Evolutionary conservation across 2,113 vertebrate genomes (phyloP).

Genomic region (Bambusicola thoracicus): DNA sequence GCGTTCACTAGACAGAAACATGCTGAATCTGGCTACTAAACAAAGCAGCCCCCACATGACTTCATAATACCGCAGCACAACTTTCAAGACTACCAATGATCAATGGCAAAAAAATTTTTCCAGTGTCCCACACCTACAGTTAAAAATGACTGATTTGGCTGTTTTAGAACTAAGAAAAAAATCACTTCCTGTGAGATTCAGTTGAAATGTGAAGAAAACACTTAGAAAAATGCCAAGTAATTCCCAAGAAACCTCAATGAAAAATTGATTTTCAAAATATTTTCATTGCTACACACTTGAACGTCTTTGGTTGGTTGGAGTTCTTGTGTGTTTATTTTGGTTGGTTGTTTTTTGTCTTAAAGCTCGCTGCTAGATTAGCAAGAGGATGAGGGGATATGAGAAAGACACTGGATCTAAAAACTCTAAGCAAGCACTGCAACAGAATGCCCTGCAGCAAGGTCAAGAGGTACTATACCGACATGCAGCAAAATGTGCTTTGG

Average conservation of each 20-base stretch:
- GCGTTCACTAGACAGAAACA: not conserved
- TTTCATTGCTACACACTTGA: not conserved
- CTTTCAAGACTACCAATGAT: not conserved
- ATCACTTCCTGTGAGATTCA: not conserved
- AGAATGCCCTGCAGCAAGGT: not conserved
- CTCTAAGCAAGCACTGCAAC: not conserved
- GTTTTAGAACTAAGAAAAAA: not conserved
- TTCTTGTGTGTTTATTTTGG: not conserved
- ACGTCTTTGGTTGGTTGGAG: fast-evolving
- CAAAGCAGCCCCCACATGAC: not conserved
- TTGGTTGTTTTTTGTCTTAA: not conserved
- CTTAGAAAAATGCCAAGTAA: not conserved
- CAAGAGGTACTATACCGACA: not conserved
- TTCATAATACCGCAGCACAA: fast-evolving
- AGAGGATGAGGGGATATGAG: not conserved
- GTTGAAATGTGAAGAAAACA: not conserved
- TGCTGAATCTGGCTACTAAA: not conserved
- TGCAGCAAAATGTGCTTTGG: not conserved
- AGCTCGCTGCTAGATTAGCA: not conserved
- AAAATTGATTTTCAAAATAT: not conserved
- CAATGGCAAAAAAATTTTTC: not conserved
- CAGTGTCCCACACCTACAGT: not conserved
- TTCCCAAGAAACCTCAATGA: not conserved
- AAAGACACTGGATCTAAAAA: not conserved
- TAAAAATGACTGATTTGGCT: not conserved